Conservation (phyloP, 2,888 invertebrate species). For the Adineta ricciae region DNA sequence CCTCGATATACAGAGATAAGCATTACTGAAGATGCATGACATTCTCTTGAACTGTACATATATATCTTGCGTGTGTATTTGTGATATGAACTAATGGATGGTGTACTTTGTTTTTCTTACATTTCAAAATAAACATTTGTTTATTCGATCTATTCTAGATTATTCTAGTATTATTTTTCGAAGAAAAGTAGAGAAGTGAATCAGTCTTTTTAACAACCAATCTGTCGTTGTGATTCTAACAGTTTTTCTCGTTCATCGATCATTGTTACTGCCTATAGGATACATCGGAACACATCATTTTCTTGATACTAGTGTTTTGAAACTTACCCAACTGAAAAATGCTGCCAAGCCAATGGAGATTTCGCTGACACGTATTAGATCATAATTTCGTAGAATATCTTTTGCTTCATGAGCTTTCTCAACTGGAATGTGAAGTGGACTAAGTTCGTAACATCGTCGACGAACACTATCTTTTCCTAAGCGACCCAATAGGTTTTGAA, state of each 20-base stretch:
- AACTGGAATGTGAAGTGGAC: background rate
- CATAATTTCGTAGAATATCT: conserved; percentile 17
- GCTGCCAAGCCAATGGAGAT: background rate
- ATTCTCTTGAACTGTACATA: background rate
- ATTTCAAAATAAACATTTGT: background rate
- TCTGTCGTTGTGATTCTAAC: conserved; percentile 10
- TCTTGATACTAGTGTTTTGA: background rate
- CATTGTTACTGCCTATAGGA: background rate
- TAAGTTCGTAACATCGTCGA: conserved; percentile 11
- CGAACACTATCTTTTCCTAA: background rate
- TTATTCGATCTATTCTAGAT: background rate
- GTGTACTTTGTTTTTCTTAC: background rate
- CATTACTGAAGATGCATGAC: background rate
- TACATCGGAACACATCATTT: background rate
- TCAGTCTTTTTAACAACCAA: background rate
- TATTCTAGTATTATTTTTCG: too few relatives aligned
- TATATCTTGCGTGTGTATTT: background rate
- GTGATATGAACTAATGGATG: background rate
- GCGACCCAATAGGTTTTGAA: conserved; percentile 17
- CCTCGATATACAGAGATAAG: conserved; percentile 12
- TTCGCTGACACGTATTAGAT: conserved; percentile 14
- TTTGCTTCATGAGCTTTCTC: conserved; percentile 17
- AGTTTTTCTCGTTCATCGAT: conserved; percentile 13
- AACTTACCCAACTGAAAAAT: conserved; percentile 12
- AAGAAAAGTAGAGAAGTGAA: background rate